phyloP scores from a whole-genome alignment of 1,140 invertebrate species.

The Adelges cooleyi region DNA sequence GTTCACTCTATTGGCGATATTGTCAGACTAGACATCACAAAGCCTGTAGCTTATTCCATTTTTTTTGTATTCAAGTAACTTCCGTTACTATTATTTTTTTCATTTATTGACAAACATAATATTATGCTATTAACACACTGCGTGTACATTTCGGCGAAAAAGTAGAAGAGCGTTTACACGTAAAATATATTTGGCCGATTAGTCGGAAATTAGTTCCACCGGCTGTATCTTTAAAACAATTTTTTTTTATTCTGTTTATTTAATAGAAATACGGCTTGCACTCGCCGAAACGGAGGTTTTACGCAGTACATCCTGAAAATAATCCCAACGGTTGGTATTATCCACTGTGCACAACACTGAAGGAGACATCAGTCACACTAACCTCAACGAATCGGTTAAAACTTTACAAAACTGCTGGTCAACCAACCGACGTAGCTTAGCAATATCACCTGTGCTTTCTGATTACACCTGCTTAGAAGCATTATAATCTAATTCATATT shows the following conservation, averaged over 20 bases:
- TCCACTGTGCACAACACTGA: neutral
- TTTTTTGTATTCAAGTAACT: too few relatives aligned
- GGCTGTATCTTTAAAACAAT: neutral
- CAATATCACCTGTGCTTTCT: neutral
- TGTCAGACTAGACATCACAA: too few relatives aligned
- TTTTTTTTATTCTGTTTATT: neutral
- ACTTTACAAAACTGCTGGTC: neutral
- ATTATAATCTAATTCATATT: neutral
- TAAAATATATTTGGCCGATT: neutral
- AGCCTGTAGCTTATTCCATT: too few relatives aligned
- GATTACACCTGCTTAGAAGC: neutral
- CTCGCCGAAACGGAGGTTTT: neutral
- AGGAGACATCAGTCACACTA: slow-evolving; percentile 12
- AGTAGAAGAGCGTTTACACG: neutral
- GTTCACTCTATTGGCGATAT: too few relatives aligned
- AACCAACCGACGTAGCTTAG: neutral
- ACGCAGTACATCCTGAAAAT: neutral
- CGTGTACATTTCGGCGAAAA: neutral
- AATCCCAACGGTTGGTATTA: neutral
- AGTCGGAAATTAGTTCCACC: neutral
- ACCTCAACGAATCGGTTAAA: slow-evolving; percentile 17
- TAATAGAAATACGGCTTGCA: neutral
- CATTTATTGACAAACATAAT: too few relatives aligned
- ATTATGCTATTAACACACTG: too few relatives aligned
- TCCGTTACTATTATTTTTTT: too few relatives aligned